Evolutionary conservation across 1,140 invertebrate genomes (phyloP), one percentile per base, ranked within the genome.

Genomic region (Pteromalus puparum): DNA sequence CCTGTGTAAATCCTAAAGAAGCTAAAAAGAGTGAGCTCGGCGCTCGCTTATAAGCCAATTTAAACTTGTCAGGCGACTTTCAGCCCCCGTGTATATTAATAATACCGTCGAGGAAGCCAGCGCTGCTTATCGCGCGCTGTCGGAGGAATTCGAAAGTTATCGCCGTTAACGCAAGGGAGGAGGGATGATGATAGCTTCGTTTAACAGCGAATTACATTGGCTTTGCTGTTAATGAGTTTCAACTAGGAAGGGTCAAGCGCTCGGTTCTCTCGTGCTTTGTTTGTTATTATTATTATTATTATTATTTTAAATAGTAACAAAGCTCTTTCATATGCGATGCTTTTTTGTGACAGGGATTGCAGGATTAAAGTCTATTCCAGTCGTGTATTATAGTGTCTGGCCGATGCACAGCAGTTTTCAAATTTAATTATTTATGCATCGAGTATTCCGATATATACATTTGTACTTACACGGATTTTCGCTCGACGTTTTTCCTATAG

Each of bases 21-120:
- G 53, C 18, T n/a, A 61, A 61, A 61, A 61, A 61, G 53, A 61
- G 18, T 48, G 15, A 2, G 7, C 53, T n/a, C 18, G 30, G 48
- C 61, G 67, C 30, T 53, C 46, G 81, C 81, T 86, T 82, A n/a
- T n/a, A 61, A 84, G 72, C 48, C 65, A 80, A 80, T 80, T 80
- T 42, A 80, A 80, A 68, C 61, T 80, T 70, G 48, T 28, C 75
- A 21, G 9, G 10, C 34, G 30, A 13, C 34, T 70, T 80, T 70
- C 42, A 61, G 9, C 6, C 73, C 13, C 18, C 61, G 38, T 70
- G 21, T 68, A 80, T 21, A 80, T 68, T 80, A 42, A 68, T 80
- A 70, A 80, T 80, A 2, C 24, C 6, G 75, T 0, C 24, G 24
- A 70, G 12, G 24, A 6, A n/a, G n/a, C n/a, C n/a, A n/a, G 9